A percentile compares a stretch with the other conserved stretches of the same genome.
Evolutionary conservation across 2,113 vertebrate genomes (phyloP).

Genomic region (Gavia stellata): DNA sequence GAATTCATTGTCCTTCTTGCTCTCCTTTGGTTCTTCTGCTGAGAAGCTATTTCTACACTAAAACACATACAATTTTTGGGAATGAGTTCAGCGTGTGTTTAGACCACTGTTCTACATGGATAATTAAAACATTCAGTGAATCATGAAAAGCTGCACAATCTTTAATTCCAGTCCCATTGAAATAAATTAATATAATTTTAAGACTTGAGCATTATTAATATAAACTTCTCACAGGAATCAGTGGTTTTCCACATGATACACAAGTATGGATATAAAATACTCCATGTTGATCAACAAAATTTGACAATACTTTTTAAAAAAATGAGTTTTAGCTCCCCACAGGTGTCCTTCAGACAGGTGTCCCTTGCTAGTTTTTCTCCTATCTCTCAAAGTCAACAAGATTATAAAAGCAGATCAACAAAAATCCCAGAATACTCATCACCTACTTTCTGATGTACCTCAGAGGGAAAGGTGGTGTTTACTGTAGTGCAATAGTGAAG

Average conservation of each 20-base stretch:
- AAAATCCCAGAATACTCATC: accelerated
- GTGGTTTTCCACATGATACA: not conserved
- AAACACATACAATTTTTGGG: not conserved
- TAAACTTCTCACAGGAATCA: not conserved
- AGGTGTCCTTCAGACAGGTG: not conserved
- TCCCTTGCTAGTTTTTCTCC: not conserved
- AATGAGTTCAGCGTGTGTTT: not conserved
- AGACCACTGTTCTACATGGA: not conserved
- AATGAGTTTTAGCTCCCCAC: not conserved
- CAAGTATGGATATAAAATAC: not conserved
- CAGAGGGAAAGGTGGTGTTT: not conserved
- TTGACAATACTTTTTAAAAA: not conserved
- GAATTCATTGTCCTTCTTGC: not conserved
- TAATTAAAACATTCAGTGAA: not conserved
- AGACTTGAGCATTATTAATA: not conserved
- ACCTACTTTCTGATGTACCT: not conserved
- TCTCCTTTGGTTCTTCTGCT: not conserved
- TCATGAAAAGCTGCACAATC: not conserved
- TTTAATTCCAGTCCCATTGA: not conserved
- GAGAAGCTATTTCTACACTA: not conserved
- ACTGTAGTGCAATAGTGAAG: not conserved
- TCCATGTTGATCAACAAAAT: not conserved
- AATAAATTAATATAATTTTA: not conserved
- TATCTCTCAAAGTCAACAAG: not conserved
- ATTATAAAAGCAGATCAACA: not conserved